A percentile compares a stretch with the other conserved stretches of the same genome.
Conservation (phyloP, 2,113 vertebrate genomes). For the Probosciger aterrimus region DNA sequence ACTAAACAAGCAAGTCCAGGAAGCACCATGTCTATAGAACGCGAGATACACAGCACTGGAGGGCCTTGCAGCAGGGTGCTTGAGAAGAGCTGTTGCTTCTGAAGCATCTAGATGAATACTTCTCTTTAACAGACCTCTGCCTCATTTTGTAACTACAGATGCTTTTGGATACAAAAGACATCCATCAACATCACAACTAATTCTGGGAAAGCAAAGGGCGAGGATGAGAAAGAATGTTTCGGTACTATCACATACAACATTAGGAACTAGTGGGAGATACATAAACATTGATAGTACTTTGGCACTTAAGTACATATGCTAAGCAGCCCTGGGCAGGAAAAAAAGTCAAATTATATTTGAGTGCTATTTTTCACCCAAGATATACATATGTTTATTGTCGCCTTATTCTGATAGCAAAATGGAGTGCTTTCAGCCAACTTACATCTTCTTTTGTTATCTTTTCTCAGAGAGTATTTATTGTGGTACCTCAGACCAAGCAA, state of each 20-base stretch:
- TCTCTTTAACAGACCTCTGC: not conserved
- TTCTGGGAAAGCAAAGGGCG: not conserved
- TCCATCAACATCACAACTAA: not conserved
- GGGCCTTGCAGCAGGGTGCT: not conserved
- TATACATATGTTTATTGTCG: not conserved
- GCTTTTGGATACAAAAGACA: not conserved
- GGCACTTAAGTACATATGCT: not conserved
- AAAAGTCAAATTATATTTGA: not conserved
- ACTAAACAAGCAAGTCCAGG: not conserved
- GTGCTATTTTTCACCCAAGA: not conserved
- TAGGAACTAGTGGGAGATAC: not conserved
- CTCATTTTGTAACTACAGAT: not conserved
- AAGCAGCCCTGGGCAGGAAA: not conserved
- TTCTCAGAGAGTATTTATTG: not conserved
- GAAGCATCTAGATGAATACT: not conserved
- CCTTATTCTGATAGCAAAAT: not conserved
- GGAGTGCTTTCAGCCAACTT: not conserved
- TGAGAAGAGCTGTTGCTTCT: not conserved
- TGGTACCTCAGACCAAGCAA: not conserved
- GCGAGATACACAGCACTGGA: fast-evolving
- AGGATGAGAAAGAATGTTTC: not conserved
- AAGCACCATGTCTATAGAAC: fast-evolving
- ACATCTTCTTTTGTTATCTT: not conserved
- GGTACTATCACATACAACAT: not conserved
- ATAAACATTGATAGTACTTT: not conserved